Conservation (phyloP, 2,113 vertebrate genomes). For the Oceanites oceanicus region DNA sequence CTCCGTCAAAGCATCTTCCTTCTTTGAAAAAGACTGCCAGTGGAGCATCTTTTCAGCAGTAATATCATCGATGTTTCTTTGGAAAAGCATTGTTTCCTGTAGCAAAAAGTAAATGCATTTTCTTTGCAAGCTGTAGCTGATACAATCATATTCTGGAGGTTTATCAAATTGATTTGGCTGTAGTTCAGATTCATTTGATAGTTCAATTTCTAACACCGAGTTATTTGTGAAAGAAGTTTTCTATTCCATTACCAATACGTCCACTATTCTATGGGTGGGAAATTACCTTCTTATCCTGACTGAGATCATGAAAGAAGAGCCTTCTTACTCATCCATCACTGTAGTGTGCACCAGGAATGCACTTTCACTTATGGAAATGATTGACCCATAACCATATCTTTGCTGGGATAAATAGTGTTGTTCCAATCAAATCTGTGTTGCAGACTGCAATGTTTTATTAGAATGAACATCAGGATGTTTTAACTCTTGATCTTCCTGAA, state of each 20-base stretch:
- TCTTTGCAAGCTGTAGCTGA: conserved; percentile 55
- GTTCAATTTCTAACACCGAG: conserved; percentile 72
- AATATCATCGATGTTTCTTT: conserved; percentile 26
- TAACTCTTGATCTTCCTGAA: conserved; percentile 45
- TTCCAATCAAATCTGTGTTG: conserved; percentile 53
- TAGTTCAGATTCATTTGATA: conserved; percentile 74
- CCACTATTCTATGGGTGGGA: conserved; percentile 58
- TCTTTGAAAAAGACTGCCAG: not conserved
- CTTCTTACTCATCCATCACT: conserved; percentile 60
- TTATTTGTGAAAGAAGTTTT: conserved; percentile 77
- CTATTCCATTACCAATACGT: conserved; percentile 66
- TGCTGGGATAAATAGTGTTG: conserved; percentile 62
- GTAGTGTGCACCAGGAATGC: conserved; percentile 32
- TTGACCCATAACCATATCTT: conserved; percentile 71
- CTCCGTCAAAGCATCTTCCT: not conserved
- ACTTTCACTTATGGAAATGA: conserved; percentile 69
- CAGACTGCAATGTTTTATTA: conserved; percentile 50
- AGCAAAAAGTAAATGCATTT: conserved; percentile 53
- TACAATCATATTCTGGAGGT: conserved; percentile 60
- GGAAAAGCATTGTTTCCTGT: conserved; percentile 30
- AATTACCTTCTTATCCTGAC: conserved; percentile 74
- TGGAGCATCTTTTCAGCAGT: conserved; percentile 10
- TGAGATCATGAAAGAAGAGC: conserved; percentile 62
- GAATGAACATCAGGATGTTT: not conserved
- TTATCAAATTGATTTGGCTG: conserved; percentile 76